These are phyloP conservation scores for Drosophila prolongata DNA, from an alignment of 2,888 invertebrate genomes.

Conservation along the genomic window DNA sequence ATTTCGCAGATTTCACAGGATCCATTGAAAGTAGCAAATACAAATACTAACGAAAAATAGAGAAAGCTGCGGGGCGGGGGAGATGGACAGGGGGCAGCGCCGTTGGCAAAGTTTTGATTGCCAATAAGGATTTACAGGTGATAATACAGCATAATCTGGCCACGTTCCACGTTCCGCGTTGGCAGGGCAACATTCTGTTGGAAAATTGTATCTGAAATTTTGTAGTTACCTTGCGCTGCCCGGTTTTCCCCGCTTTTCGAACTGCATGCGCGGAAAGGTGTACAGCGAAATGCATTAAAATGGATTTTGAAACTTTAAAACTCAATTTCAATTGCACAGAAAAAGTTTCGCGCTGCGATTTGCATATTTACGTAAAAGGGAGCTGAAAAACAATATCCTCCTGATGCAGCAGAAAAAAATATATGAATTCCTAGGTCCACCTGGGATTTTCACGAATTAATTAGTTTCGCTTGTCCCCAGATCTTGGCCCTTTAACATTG, in stretches of 20 bases:
- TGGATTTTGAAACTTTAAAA: slow-evolving; percentile 43
- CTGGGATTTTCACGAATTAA: slow-evolving; percentile 56
- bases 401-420: slow-evolving; percentile 8
- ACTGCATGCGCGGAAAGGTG: slow-evolving; percentile 27
- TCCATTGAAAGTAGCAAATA: slow-evolving; percentile 75
- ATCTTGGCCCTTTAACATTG: slow-evolving; percentile 32
- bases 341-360: slow-evolving; percentile 37
- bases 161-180: slow-evolving; percentile 60
- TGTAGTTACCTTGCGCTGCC: slow-evolving; percentile 40
- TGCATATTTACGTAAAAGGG: slow-evolving; percentile 38
- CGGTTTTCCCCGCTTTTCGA: slow-evolving; percentile 10
- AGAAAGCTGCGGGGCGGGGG: not conserved
- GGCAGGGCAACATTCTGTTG: slow-evolving; percentile 40
- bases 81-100: slow-evolving; percentile 25
- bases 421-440: slow-evolving; percentile 9
- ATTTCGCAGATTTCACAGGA: slow-evolving; percentile 57
- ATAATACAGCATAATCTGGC: slow-evolving; percentile 80
- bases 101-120: slow-evolving; percentile 79
- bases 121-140: slow-evolving; percentile 82
- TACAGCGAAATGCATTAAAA: slow-evolving; percentile 37
- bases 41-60: slow-evolving; percentile 46
- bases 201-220: slow-evolving; percentile 33
- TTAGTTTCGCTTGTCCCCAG: slow-evolving; percentile 51
- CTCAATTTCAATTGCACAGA: slow-evolving; percentile 43
- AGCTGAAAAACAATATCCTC: slow-evolving; percentile 32